Conservation (phyloP, 2,113 vertebrate genomes). For the Nothobranchius kuhntae region DNA sequence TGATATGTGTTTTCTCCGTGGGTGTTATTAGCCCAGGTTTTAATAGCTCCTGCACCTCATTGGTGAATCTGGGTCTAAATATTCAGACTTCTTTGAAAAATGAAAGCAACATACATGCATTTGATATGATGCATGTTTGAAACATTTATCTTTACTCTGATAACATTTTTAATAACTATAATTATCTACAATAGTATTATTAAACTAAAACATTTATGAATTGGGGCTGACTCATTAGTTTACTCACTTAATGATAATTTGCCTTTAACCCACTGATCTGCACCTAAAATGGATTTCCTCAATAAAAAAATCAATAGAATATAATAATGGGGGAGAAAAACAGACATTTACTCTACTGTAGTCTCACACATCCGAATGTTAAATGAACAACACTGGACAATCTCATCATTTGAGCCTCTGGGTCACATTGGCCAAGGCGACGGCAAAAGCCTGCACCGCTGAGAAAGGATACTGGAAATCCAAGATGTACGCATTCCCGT, state of each 20-base stretch:
- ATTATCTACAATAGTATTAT: no score
- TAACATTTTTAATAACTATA: no score
- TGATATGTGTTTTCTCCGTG: no score
- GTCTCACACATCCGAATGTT: not conserved
- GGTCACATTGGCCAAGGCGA: conserved; percentile 98
- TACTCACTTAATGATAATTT: not conserved
- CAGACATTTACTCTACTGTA: not conserved
- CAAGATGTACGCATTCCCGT: conserved; percentile 97
- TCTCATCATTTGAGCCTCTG: conserved; percentile 93
- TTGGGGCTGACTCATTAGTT: no score
- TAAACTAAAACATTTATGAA: no score
- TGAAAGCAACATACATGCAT: no score
- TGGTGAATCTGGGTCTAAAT: no score
- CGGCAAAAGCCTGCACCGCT: conserved; percentile 97
- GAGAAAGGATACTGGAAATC: conserved; percentile 99
- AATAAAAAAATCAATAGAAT: conserved; percentile 7
- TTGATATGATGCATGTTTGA: no score
- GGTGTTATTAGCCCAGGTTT: no score
- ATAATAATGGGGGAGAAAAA: not conserved
- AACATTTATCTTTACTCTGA: no score
- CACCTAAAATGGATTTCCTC: conserved; percentile 9
- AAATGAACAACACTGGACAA: not conserved
- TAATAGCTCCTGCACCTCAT: no score
- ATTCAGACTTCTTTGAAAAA: no score
- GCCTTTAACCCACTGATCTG: conserved; percentile 3